phyloP scores from a whole-genome alignment of 2,113 vertebrate genomes.

The Meles meles region DNA sequence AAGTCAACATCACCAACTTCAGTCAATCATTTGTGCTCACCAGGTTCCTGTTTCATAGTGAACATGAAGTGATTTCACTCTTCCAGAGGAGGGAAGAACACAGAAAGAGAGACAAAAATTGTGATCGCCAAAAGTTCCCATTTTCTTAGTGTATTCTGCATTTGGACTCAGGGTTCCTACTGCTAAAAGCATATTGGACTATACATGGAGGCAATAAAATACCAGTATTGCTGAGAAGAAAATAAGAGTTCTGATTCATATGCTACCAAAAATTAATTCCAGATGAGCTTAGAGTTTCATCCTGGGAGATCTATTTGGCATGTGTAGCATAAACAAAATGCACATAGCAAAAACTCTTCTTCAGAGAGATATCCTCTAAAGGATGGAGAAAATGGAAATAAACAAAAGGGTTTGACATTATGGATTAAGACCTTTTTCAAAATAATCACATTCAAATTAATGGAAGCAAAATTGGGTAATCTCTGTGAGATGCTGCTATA shows the following conservation, averaged over 20 bases:
- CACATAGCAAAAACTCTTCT: constrained; percentile 33
- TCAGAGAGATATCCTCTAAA: background rate
- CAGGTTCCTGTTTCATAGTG: constrained; percentile 33
- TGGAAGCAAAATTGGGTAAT: constrained; percentile 8
- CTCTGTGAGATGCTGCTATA: background rate
- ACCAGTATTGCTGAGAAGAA: constrained; percentile 65
- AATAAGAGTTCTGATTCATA: constrained; percentile 73
- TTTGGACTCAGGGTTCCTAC: constrained; percentile 61
- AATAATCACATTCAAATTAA: constrained; percentile 23
- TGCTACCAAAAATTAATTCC: constrained; percentile 66
- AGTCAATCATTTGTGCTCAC: constrained; percentile 47
- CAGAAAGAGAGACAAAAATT: constrained; percentile 57
- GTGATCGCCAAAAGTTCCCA: constrained; percentile 44
- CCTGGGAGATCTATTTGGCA: constrained; percentile 57
- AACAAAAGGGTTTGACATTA: background rate
- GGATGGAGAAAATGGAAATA: constrained; percentile 28
- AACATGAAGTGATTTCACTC: constrained; percentile 50
- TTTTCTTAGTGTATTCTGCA: constrained; percentile 62
- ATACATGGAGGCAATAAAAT: constrained; percentile 68
- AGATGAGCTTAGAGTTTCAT: constrained; percentile 62
- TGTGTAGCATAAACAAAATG: constrained; percentile 60
- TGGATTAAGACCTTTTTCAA: constrained; percentile 30
- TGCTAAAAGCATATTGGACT: constrained; percentile 65
- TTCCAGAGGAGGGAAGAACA: constrained; percentile 37
- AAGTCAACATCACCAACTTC: constrained; percentile 58